These are phyloP conservation scores for Cremastinae sp. DNA, from an alignment of 2,888 invertebrate species.

Conservation along the genomic window DNA sequence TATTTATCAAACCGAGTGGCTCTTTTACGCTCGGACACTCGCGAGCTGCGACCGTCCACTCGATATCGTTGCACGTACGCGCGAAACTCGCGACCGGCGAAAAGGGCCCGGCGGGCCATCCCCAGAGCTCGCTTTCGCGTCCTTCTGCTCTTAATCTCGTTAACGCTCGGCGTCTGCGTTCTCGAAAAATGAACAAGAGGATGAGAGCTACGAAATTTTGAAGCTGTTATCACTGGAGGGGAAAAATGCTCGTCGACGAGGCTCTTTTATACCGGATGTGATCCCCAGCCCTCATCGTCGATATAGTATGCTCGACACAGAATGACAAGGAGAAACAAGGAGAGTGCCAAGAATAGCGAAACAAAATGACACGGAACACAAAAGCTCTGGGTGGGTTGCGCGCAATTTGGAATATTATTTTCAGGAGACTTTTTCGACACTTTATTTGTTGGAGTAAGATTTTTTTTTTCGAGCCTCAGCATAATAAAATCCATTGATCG, in stretches of 20 bases:
- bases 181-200: conserved; percentile 24
- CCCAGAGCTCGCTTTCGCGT: no score
- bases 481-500: no score
- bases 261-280: conserved; percentile 13
- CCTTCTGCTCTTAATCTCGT: conserved; percentile 1
- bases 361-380: no score
- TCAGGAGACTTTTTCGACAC: no score
- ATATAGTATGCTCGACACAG: conserved; percentile 24
- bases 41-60: conserved; percentile 20
- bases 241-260: conserved; percentile 38
- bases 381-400: no score
- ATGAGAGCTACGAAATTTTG: no score
- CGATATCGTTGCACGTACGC: conserved; percentile 7
- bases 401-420: no score
- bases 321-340: conserved; percentile 12
- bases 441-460: no score
- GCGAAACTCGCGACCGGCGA: not conserved
- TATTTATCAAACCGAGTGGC: conserved; percentile 54
- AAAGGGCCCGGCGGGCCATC: conserved; percentile 14
- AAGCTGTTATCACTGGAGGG: conserved; percentile 32
- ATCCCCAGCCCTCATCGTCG: not conserved
- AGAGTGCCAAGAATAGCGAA: no score
- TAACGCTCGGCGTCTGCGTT: no score
- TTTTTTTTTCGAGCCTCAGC: no score
- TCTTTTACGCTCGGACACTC: conserved; percentile 39